phyloP scores from a whole-genome alignment of 2,797 vertebrate genomes.

The Gambelia wislizenii region DNA sequence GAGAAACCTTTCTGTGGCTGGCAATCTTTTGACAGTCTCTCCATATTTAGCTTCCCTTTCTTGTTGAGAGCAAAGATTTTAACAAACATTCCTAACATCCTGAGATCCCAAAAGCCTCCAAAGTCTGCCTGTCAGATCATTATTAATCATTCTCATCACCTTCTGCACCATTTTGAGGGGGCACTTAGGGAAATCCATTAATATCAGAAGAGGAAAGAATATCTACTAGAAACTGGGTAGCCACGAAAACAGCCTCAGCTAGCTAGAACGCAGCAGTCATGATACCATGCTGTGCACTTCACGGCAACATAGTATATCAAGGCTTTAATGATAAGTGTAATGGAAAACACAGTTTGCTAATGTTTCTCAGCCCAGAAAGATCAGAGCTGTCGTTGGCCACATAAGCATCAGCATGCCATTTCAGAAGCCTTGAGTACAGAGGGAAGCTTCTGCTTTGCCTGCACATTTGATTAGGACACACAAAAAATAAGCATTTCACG shows the following conservation, averaged over 20 bases:
- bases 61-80: too few species aligned
- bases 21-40: too few species aligned
- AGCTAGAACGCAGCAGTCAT: accelerated
- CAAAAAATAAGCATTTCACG: slow-evolving; percentile 5
- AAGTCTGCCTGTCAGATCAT: neutral
- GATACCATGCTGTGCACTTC: accelerated
- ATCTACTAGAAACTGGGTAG: accelerated
- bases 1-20: too few species aligned
- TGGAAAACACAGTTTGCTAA: neutral
- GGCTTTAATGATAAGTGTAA: neutral
- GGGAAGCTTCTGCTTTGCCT: neutral
- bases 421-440: neutral
- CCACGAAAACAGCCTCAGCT: accelerated
- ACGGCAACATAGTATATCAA: neutral
- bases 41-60: too few species aligned
- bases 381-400: neutral
- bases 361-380: neutral
- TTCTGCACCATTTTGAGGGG: neutral
- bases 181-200: accelerated
- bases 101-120: neutral
- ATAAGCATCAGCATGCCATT: neutral
- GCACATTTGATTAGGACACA: slow-evolving; percentile 7
- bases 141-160: neutral
- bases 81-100: too few species aligned
- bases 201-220: accelerated